phyloP scores from a whole-genome alignment of 2,888 invertebrate genomes.

The Ischnura elegans region DNA sequence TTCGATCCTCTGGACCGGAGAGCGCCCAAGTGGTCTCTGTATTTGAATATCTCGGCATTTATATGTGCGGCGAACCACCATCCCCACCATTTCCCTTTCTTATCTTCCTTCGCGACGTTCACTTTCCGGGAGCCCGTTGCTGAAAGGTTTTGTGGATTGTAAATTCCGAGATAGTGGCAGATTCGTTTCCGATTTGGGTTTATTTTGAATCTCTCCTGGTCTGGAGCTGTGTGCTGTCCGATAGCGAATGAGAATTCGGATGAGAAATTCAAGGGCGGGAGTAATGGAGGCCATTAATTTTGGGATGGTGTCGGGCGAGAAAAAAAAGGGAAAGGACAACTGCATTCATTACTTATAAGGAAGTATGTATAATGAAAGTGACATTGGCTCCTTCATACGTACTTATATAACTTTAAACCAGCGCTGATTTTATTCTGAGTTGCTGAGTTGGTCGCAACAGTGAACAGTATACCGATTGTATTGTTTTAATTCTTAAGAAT shows the following conservation, averaged over 20 bases:
- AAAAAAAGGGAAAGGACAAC: neutral
- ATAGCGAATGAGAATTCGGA: neutral
- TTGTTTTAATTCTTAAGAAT: neutral
- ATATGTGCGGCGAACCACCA: neutral
- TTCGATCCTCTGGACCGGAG: neutral
- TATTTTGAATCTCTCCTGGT: neutral
- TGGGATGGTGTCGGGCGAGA: neutral
- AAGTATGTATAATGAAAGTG: neutral
- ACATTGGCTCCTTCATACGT: no score
- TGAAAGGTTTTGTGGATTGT: constrained; percentile 8
- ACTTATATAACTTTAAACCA: no score
- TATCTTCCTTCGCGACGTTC: neutral
- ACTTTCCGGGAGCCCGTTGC: neutral
- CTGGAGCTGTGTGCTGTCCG: neutral
- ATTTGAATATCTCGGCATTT: constrained; percentile 12
- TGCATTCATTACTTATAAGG: neutral
- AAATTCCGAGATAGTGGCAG: neutral
- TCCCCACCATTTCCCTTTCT: neutral
- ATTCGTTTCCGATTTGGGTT: neutral
- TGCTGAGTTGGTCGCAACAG: no score
- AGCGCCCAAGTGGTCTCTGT: neutral
- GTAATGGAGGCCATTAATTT: neutral
- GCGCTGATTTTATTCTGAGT: no score
- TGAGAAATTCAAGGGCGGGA: neutral
- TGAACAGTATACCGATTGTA: no score